Percentiles rank a stretch among this genome's conserved stretches.
Evolutionary conservation across 2,113 vertebrate genomes (phyloP).

Genomic region (Nansenia antarctica): DNA sequence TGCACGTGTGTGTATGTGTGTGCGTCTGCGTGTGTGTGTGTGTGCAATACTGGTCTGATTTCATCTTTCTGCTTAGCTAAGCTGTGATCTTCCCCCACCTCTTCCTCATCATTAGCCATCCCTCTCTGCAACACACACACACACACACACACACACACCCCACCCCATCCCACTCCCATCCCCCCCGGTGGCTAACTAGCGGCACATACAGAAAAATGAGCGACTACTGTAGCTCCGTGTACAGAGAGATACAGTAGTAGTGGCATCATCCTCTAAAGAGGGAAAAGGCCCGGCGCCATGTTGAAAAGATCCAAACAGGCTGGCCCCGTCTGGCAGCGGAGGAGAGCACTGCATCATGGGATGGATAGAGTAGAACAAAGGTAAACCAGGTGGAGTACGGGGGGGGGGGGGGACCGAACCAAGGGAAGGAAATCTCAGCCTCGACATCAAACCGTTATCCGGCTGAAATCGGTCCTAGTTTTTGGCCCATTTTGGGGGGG

Average conservation of each 20-base stretch:
- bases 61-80: conserved; percentile 71
- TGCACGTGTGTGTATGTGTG: conserved; percentile 15
- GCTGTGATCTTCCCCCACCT: conserved; percentile 61
- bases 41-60: conserved; percentile 49
- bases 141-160: conserved; percentile 15
- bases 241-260: conserved; percentile 46
- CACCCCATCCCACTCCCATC: too few species aligned
- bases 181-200: conserved; percentile 32
- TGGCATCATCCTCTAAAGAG: conserved; percentile 53
- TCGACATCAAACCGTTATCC: too few species aligned
- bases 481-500: too few species aligned
- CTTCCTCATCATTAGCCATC: conserved; percentile 67
- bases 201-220: conserved; percentile 23
- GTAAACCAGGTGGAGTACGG: too few species aligned
- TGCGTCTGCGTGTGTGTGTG: too few species aligned
- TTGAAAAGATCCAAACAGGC: conserved; percentile 60
- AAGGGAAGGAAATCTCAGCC: too few species aligned
- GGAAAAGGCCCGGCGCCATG: conserved; percentile 35
- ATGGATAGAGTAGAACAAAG: too few species aligned
- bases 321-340: too few species aligned
- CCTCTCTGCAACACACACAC: conserved; percentile 27
- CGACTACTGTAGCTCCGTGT: conserved; percentile 46
- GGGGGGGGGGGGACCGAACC: too few species aligned
- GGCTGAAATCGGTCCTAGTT: too few species aligned
- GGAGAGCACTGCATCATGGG: too few species aligned